Evolutionary conservation across 2,113 vertebrate genomes (phyloP).

Genomic region (Lamprologus ornatipinnis): DNA sequence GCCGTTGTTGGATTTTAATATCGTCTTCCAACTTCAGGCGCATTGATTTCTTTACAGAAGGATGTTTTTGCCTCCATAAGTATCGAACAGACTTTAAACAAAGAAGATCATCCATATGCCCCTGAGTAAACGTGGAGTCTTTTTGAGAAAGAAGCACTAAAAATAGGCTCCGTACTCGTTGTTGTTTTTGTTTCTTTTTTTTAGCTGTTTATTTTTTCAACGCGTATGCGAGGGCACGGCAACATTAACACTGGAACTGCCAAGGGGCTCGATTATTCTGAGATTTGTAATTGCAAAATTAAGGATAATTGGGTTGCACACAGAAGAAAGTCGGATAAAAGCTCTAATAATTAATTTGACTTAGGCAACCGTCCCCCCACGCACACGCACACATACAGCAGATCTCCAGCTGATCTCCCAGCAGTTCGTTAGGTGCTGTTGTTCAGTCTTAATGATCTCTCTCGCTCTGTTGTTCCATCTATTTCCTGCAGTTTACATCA

Average conservation of each 20-base stretch:
- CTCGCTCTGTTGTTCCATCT: conserved; percentile 33
- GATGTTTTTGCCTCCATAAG: conserved; percentile 61
- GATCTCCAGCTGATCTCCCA: conserved; percentile 30
- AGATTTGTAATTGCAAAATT: conserved; percentile 66
- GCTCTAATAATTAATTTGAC: conserved; percentile 65
- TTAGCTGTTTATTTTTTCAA: neutral
- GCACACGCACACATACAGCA: neutral
- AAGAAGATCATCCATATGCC: conserved; percentile 59
- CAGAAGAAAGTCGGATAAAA: conserved; percentile 60
- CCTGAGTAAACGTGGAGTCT: conserved; percentile 40
- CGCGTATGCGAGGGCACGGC: conserved; percentile 40
- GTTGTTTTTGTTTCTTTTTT: conserved; percentile 34
- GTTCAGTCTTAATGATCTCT: conserved; percentile 46
- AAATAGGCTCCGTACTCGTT: conserved; percentile 37
- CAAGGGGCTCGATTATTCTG: conserved; percentile 58
- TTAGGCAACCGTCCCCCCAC: conserved; percentile 24
- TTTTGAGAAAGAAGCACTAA: conserved; percentile 27
- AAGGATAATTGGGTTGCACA: conserved; percentile 63
- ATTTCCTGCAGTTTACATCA: conserved; percentile 57
- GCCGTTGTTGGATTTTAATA: conserved; percentile 57
- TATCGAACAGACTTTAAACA: conserved; percentile 65
- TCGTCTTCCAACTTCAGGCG: conserved; percentile 53
- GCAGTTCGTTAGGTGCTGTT: conserved; percentile 45
- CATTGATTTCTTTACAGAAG: conserved; percentile 63
- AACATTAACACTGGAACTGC: conserved; percentile 60